Conservation (phyloP, 2,888 invertebrate genomes). For the Agrotis clavis region DNA sequence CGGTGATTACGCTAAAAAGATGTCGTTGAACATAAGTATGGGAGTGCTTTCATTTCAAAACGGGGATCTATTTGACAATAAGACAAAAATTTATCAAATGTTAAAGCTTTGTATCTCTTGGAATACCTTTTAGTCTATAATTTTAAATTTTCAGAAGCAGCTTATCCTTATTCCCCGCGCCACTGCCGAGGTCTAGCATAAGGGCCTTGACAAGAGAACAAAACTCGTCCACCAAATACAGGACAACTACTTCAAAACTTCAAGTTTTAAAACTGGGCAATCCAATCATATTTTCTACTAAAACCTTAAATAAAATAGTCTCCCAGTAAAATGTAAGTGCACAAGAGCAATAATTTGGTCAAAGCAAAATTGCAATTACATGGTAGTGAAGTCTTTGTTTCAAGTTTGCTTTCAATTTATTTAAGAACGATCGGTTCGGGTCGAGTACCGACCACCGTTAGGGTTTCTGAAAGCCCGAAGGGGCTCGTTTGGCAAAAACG, state of each 20-base stretch:
- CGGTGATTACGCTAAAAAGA: constrained; percentile 46
- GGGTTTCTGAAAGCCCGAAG: constrained; percentile 74
- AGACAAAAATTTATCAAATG: neutral
- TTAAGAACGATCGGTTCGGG: constrained; percentile 61
- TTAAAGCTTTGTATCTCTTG: neutral
- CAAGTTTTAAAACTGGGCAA: constrained; percentile 17
- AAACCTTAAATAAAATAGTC: neutral
- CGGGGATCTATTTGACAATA: neutral
- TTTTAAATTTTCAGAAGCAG: constrained; percentile 27
- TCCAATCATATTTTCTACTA: constrained; percentile 24
- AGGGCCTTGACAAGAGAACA: constrained; percentile 33
- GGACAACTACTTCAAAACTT: constrained; percentile 40
- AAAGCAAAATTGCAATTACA: constrained; percentile 46
- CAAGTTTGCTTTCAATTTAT: constrained; percentile 62
- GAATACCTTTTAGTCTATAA: constrained; percentile 1
- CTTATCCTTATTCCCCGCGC: constrained; percentile 11
- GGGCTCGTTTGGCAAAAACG: constrained; percentile 81
- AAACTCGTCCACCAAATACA: constrained; percentile 41
- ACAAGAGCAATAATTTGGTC: constrained; percentile 8
- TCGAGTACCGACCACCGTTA: constrained; percentile 71
- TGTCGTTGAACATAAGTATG: constrained; percentile 30
- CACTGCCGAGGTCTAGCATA: constrained; percentile 3
- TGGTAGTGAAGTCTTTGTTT: constrained; percentile 55
- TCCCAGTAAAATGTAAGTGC: constrained; percentile 3
- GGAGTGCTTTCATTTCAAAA: constrained; percentile 45